Conservation (phyloP, 1,140 invertebrate genomes). For the Mesaphorura yosii region DNA sequence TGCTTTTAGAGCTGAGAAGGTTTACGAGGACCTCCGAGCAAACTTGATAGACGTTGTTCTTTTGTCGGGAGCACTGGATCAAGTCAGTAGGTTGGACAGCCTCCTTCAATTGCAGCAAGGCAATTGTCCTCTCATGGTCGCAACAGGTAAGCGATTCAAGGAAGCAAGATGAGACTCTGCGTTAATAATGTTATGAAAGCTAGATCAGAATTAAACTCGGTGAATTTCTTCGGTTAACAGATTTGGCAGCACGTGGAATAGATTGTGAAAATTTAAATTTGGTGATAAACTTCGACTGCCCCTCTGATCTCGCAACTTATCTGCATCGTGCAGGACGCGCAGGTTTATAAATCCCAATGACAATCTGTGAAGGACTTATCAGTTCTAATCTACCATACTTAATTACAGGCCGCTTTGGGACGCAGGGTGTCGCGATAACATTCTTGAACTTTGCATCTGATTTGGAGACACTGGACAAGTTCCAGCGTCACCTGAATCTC, state of each 20-base stretch:
- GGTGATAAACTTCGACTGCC: conserved; percentile 83
- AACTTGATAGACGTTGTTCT: conserved; percentile 63
- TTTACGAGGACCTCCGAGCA: conserved; percentile 12
- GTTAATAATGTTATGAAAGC: too few relatives aligned
- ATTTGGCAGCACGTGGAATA: conserved; percentile 53
- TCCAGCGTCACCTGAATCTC: conserved; percentile 13
- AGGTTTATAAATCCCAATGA: not conserved
- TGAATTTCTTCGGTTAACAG: too few relatives aligned
- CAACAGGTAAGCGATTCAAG: too few relatives aligned
- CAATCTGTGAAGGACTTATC: not conserved
- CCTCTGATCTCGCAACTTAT: conserved; percentile 72
- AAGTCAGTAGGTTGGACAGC: conserved; percentile 37
- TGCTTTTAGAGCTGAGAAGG: conserved; percentile 21
- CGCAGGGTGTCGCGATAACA: conserved; percentile 57
- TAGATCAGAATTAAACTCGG: too few relatives aligned
- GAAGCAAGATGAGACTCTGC: too few relatives aligned
- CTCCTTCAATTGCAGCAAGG: conserved; percentile 16
- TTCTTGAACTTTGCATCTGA: conserved; percentile 39
- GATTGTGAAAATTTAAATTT: conserved; percentile 86
- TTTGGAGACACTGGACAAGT: not conserved
- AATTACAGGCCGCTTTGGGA: conserved; percentile 63
- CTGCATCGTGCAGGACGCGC: conserved; percentile 90
- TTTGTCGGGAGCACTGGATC: conserved; percentile 81
- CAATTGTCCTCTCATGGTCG: conserved; percentile 25
- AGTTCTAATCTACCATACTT: not conserved